Base-by-base conservation (phyloP, 1,140 invertebrate species). In the Drosophila ohnishii region DNA sequence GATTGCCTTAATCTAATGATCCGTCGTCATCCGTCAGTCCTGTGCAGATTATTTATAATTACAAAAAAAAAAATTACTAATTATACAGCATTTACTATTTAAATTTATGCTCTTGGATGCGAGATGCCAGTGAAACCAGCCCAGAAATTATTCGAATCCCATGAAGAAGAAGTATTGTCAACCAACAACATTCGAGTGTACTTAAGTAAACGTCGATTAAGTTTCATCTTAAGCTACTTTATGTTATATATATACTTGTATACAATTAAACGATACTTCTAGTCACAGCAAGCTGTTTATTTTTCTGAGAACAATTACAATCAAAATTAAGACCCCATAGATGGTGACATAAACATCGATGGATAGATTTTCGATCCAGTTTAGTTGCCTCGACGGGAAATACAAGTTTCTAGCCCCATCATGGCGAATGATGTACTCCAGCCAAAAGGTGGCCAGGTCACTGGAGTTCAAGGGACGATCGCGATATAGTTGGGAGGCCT, bases 361-460 rank as follows among this genome's bases (percentile, higher is more conserved):
- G 22, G 50, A 65, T 13, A 70, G 48, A 11, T 75, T 59, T 47
- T 90, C 60, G 9, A 69, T 60, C 9, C 74, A 42, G 13, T 28
- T 71, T 3, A 90, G 19, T 1, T 90, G 35, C 7, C 78, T 56
- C 1, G 57, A 79, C 3, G 90, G 84, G 28, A 75, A 80, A 28
- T 84, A 81, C 10, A 93, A 65, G 47, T 93, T 91, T 9, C 63
- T 59, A 0, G 92, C 92, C 0, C 92, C 92, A n/a, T 87, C 80
- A 58, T 93, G 89, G 19, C 92, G 78, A 5, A 93, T 56, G 2
- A 91, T 73, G 65, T 91, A 91, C 30, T 91, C 89, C 6, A 89
- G 32, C 90, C 90, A 91, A 44, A 60, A 91, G 10, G 55, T 72
- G 3, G 75, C 69, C 35, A 72, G 28, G 2, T 71, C 22, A 14